Evolutionary conservation across 2,113 vertebrate species (phyloP).

Genomic region (Mionectes macconnelli): DNA sequence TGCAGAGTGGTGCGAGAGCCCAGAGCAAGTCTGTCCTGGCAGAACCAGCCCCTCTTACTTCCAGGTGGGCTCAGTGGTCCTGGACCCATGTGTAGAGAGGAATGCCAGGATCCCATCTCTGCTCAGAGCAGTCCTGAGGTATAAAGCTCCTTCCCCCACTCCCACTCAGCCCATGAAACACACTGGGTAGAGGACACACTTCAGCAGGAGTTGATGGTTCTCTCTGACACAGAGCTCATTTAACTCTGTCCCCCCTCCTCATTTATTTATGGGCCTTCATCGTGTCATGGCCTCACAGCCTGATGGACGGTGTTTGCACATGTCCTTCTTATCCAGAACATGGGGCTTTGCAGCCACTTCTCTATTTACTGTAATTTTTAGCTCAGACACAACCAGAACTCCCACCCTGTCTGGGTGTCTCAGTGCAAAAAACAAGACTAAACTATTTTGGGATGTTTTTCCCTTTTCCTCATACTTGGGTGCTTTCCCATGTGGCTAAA

Average conservation of each 20-base stretch:
- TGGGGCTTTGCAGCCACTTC: conserved; percentile 53
- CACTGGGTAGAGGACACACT: neutral
- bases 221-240: neutral
- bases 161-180: fast-evolving
- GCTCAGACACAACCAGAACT: conserved; percentile 73
- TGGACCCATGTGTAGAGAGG: fast-evolving
- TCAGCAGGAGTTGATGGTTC: neutral
- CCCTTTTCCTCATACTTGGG: conserved; percentile 72
- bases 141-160: fast-evolving
- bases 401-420: conserved; percentile 73
- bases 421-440: conserved; percentile 69
- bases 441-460: conserved; percentile 75
- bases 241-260: neutral
- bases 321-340: conserved; percentile 28
- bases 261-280: neutral
- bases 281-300: fast-evolving
- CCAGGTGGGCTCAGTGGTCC: neutral
- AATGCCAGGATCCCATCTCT: neutral
- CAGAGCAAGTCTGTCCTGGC: neutral
- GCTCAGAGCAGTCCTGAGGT: fast-evolving
- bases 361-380: conserved; percentile 69
- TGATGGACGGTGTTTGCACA: neutral
- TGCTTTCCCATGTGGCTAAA: conserved; percentile 72
- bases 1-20: neutral
- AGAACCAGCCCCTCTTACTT: neutral